Conservation (phyloP, 2,797 vertebrate genomes). For the Enteromius treurensis region DNA sequence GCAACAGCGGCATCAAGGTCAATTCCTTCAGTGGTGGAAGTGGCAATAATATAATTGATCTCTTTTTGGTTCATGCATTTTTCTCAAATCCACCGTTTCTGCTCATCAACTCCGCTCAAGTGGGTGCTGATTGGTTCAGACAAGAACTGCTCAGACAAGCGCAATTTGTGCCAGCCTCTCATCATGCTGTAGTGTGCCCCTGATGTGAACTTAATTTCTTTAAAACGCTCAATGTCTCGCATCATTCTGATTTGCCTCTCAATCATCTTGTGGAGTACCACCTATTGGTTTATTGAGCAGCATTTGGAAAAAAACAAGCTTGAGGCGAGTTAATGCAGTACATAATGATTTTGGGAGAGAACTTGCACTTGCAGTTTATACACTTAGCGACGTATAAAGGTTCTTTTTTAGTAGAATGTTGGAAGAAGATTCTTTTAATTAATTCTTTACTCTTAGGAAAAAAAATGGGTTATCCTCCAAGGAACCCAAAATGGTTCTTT, state of each 20-base stretch:
- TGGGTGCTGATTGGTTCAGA: conserved; percentile 39
- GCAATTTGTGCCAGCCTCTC: conserved; percentile 11
- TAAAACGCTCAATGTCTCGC: conserved; percentile 10
- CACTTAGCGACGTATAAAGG: neutral
- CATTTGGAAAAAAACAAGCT: neutral
- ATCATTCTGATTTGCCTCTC: conserved; percentile 14
- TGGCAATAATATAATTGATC: conserved; percentile 15
- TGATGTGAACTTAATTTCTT: conserved; percentile 25
- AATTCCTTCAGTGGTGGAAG: conserved; percentile 12
- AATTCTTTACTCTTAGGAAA: neutral
- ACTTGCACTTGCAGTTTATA: neutral
- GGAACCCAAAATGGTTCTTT: neutral
- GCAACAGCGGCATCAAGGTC: neutral
- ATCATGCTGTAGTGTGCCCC: neutral
- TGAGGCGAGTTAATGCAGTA: neutral
- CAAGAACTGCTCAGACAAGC: conserved; percentile 22
- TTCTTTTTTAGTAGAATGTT: neutral
- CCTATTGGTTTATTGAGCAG: neutral
- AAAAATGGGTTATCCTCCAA: neutral
- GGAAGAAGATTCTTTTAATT: neutral
- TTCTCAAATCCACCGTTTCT: neutral
- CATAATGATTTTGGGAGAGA: neutral
- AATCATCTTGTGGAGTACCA: conserved; percentile 27
- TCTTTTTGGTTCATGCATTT: conserved; percentile 8
- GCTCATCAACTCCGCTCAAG: conserved; percentile 24